These are phyloP conservation scores for Sebastes itinus DNA, from an alignment of 2,797 vertebrate genomes.

Conservation along the genomic window DNA sequence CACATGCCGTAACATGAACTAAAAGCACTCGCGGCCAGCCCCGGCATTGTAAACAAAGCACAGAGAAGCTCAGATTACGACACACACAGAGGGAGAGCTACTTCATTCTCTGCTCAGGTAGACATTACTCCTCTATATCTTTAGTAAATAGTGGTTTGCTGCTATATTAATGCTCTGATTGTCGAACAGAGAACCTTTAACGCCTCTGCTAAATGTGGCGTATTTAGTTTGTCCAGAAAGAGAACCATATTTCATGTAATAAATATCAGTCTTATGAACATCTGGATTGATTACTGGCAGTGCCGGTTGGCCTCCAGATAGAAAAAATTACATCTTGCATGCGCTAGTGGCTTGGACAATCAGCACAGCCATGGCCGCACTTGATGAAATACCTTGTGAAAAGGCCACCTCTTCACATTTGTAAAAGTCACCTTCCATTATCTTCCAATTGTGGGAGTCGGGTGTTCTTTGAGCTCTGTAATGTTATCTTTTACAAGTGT, in stretches of 20 bases:
- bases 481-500: slow-evolving; percentile 68
- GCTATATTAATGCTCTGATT: background rate
- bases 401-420: slow-evolving; percentile 80
- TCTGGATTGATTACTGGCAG: slow-evolving; percentile 32
- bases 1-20: no score
- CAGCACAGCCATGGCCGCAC: slow-evolving; percentile 31
- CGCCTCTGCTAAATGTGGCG: background rate
- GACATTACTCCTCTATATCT: no score
- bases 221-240: background rate
- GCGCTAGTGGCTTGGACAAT: slow-evolving; percentile 45
- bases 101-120: no score
- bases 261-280: slow-evolving; percentile 20
- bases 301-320: slow-evolving; percentile 36
- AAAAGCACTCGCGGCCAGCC: no score
- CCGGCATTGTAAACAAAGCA: no score
- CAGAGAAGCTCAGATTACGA: no score
- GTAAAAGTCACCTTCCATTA: slow-evolving; percentile 76
- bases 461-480: slow-evolving; percentile 52
- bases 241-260: background rate
- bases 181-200: background rate
- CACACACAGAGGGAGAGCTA: no score
- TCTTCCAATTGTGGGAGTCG: slow-evolving; percentile 54
- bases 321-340: slow-evolving; percentile 16
- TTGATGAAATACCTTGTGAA: slow-evolving; percentile 74
- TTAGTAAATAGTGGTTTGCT: background rate